Evolutionary conservation across 2,797 vertebrate species (phyloP).

Genomic region (Myoxocephalus aenaeus): DNA sequence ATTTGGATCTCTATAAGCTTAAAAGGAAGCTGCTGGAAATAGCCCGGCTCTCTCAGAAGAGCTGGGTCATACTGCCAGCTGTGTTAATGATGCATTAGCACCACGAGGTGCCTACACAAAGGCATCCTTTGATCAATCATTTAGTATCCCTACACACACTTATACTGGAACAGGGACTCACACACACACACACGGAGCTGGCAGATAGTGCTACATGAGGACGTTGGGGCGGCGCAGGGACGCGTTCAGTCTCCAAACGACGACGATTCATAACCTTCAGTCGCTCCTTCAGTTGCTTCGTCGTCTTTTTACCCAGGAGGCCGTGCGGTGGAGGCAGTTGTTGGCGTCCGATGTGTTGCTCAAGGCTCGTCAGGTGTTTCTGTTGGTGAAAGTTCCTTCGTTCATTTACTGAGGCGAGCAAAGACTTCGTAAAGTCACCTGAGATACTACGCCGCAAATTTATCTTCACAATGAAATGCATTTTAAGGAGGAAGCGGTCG

Average conservation of each 20-base stretch:
- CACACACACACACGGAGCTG: conserved; percentile 45
- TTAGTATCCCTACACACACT: conserved; percentile 55
- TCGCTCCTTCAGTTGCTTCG: not conserved
- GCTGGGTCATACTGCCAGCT: conserved; percentile 71
- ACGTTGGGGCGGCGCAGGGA: conserved; percentile 46
- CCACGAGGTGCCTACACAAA: conserved; percentile 74
- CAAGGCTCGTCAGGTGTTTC: not conserved
- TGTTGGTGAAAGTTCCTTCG: too few relatives aligned
- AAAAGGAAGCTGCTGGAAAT: conserved; percentile 69
- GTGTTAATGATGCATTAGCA: conserved; percentile 77
- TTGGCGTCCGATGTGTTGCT: not conserved
- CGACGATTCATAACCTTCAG: conserved; percentile 14
- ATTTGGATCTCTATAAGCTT: conserved; percentile 66
- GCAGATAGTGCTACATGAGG: conserved; percentile 34
- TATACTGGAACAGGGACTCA: conserved; percentile 20
- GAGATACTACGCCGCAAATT: too few relatives aligned
- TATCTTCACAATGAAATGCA: too few relatives aligned
- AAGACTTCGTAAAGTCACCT: too few relatives aligned
- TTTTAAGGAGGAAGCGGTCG: too few relatives aligned
- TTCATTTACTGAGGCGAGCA: too few relatives aligned
- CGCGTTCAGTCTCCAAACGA: conserved; percentile 28
- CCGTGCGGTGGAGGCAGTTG: too few relatives aligned
- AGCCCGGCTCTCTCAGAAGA: conserved; percentile 55
- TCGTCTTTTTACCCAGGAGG: not conserved
- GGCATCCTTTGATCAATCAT: conserved; percentile 72